phyloP scores from a whole-genome alignment of 2,888 invertebrate species.

The Eilema caniola region DNA sequence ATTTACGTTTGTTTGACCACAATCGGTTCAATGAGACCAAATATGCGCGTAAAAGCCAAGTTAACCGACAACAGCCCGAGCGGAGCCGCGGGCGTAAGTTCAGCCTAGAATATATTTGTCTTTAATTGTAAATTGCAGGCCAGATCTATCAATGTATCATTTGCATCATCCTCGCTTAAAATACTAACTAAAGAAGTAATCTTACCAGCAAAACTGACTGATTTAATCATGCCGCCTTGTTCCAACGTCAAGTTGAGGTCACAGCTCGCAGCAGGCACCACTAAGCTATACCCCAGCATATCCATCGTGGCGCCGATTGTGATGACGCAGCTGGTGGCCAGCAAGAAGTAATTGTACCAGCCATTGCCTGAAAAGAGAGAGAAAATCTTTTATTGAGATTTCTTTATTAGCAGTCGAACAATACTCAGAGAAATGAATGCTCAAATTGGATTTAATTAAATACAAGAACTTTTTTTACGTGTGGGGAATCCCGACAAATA shows the following conservation, averaged over 20 bases:
- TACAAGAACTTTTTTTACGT: too few relatives aligned
- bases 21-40: too few relatives aligned
- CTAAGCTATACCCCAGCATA: slow-evolving; percentile 52
- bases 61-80: too few relatives aligned
- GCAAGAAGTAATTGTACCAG: slow-evolving; percentile 44
- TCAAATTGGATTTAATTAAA: too few relatives aligned
- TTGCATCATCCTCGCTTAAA: background rate
- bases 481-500: too few relatives aligned
- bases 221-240: slow-evolving; percentile 50
- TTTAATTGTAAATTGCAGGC: background rate
- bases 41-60: too few relatives aligned
- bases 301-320: slow-evolving; percentile 47
- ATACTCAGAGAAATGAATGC: too few relatives aligned
- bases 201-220: slow-evolving; percentile 54
- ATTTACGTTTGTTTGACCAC: too few relatives aligned
- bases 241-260: slow-evolving; percentile 48
- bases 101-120: background rate
- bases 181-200: too few relatives aligned
- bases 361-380: slow-evolving; percentile 45
- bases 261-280: slow-evolving; percentile 53
- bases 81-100: too few relatives aligned
- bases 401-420: too few relatives aligned
- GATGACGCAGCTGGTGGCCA: slow-evolving; percentile 49
- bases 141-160: background rate
- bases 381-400: background rate